Base-by-base conservation (phyloP, 2,888 invertebrate species). In the Caenorhabditis doughertyi region DNA sequence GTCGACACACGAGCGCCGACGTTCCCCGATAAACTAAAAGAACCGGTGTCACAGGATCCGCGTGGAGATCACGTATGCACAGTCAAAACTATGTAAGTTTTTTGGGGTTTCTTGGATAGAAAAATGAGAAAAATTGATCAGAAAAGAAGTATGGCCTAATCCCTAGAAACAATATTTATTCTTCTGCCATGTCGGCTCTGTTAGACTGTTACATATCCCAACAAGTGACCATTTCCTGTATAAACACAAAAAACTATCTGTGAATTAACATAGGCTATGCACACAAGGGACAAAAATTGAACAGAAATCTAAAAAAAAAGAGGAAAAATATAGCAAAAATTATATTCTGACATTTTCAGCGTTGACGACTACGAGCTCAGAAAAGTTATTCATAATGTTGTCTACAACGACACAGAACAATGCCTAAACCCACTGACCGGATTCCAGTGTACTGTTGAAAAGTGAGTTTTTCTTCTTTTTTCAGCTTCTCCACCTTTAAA, bases 401-500 rank as follows among this genome's bases (percentile, higher is more conserved):
- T 58, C 13, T 79, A 80, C 68, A 84, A 80, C 32, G 83, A 81
- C n/a, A 79, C 83, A 44, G 87, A 86, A 32, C 53, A 76, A 2
- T 91, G 90, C 53, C 80, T 85, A 8, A 88, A 89, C 39, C 68
- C 85, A 32, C 65, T 83, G 21, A 84, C 88, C 39, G 87, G 87
- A 18, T 90, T 90, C 77, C 73, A 85, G 65, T 90, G 90, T 60
- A 60, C 71, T 25, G 87, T 84, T 13, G 83, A 83, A 53, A 88
- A 86, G 89, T 68, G 13, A 76, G 70, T 42, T 44, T 55, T 47
- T 35, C 35, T 35, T 9, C 5, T 35, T 35, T 35, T 35, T 5
- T 9, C 35, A 35, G 9, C 5, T 9, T 35, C 35, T 16, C 42
- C 13, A 8, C 42, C 16, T 3, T 3, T 3, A 7, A 8, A 13